Evolutionary conservation across 2,113 vertebrate species (phyloP).

Genomic region (Rhinolophus ferrumequinum): DNA sequence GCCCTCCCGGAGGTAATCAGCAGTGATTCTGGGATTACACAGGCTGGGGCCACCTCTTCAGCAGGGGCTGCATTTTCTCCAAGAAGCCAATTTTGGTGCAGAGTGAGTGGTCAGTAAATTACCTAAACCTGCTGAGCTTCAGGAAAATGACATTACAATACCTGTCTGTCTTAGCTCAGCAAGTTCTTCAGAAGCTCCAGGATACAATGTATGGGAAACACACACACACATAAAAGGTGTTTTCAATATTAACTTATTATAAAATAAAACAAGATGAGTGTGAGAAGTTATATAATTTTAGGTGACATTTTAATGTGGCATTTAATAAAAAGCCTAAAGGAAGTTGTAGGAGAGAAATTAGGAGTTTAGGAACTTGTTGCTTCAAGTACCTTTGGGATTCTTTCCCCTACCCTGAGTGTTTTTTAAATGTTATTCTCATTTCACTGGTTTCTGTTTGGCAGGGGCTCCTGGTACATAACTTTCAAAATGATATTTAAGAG

Average conservation of each 20-base stretch:
- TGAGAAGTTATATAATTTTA: conserved; percentile 15
- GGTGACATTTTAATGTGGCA: conserved; percentile 8
- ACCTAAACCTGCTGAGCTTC: neutral
- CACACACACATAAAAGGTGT: neutral
- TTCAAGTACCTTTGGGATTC: neutral
- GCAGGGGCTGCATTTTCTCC: neutral
- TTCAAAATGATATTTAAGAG: conserved; percentile 47
- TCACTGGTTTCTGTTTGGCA: conserved; percentile 41
- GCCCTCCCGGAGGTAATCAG: neutral
- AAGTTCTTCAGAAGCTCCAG: conserved; percentile 8
- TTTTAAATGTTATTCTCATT: conserved; percentile 30
- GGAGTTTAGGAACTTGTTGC: neutral
- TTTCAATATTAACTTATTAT: conserved; percentile 30
- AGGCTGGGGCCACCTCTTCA: neutral
- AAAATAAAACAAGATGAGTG: conserved; percentile 45
- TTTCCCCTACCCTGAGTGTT: neutral
- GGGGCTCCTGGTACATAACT: neutral
- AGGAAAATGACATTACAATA: neutral
- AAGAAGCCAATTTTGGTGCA: neutral
- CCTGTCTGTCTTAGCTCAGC: neutral
- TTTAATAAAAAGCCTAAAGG: conserved; percentile 21
- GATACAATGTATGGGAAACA: neutral
- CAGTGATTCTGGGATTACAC: conserved; percentile 15
- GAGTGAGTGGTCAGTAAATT: neutral
- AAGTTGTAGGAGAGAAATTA: conserved; percentile 5